Percentiles rank a stretch among this genome's conserved stretches.
Evolutionary conservation across 2,797 vertebrate species (phyloP).

Genomic region (Eulemur rubriventer): DNA sequence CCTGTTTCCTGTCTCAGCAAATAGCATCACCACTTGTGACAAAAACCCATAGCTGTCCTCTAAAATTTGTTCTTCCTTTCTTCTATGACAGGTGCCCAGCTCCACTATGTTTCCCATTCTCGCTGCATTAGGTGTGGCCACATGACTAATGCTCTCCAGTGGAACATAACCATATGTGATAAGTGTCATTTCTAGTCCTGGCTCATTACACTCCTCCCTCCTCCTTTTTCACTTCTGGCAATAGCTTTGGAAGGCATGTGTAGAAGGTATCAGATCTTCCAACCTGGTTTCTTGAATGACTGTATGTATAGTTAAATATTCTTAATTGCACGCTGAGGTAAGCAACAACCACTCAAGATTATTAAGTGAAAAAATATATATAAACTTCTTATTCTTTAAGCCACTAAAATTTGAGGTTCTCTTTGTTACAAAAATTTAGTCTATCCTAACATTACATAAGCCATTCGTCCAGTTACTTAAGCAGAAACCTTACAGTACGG

Average conservation of each 20-base stretch:
- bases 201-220: background rate
- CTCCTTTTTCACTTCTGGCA: slow-evolving; percentile 15
- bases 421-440: background rate
- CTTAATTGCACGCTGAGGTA: background rate
- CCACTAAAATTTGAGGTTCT: background rate
- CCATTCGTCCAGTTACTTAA: background rate
- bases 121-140: background rate
- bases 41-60: background rate
- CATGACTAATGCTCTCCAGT: background rate
- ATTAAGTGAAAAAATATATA: background rate
- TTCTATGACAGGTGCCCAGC: background rate
- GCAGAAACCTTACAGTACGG: background rate
- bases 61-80: slow-evolving; percentile 24
- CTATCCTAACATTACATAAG: background rate
- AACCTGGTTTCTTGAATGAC: background rate
- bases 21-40: background rate
- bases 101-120: background rate
- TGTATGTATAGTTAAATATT: slow-evolving; percentile 17
- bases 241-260: background rate
- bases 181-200: background rate
- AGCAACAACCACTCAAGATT: slow-evolving; percentile 12
- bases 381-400: background rate
- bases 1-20: slow-evolving; percentile 13
- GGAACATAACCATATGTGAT: background rate
- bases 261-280: background rate